Conservation (phyloP, 2,888 invertebrate genomes). For the Zhengitettix transpicula region DNA sequence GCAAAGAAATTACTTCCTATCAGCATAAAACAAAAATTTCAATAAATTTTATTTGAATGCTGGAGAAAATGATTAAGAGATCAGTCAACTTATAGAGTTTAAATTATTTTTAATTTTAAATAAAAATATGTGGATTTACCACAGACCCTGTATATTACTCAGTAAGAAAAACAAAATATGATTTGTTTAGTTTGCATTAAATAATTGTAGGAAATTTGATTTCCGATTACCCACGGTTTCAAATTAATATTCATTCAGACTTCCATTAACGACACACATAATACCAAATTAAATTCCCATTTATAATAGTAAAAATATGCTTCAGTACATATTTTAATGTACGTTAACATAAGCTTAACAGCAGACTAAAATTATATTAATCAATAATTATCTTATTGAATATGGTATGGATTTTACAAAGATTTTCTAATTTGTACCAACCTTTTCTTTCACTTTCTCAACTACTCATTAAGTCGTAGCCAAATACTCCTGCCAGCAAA, state of each 20-base stretch:
- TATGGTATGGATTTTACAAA: too few relatives aligned
- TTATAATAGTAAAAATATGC: too few relatives aligned
- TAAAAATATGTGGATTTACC: not conserved
- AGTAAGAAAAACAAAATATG: not conserved
- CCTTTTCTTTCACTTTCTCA: conserved; percentile 6
- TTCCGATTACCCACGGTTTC: too few relatives aligned
- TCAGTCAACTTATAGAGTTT: too few relatives aligned
- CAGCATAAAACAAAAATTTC: too few relatives aligned
- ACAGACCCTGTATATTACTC: not conserved
- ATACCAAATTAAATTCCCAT: too few relatives aligned
- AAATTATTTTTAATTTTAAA: too few relatives aligned
- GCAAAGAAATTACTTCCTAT: too few relatives aligned
- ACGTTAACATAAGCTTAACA: not conserved
- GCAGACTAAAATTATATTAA: not conserved
- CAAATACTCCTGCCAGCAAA: conserved; percentile 7
- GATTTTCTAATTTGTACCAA: conserved; percentile 3
- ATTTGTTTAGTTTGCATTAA: not conserved
- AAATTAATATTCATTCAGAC: too few relatives aligned
- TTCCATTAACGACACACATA: too few relatives aligned
- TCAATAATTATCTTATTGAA: not conserved
- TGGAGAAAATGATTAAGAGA: too few relatives aligned
- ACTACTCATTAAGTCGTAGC: conserved; percentile 5
- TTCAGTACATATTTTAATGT: not conserved
- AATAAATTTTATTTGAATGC: too few relatives aligned
- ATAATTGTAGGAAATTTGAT: not conserved